Base-by-base conservation (phyloP, 2,888 invertebrate genomes). In the Rutpela maculata region DNA sequence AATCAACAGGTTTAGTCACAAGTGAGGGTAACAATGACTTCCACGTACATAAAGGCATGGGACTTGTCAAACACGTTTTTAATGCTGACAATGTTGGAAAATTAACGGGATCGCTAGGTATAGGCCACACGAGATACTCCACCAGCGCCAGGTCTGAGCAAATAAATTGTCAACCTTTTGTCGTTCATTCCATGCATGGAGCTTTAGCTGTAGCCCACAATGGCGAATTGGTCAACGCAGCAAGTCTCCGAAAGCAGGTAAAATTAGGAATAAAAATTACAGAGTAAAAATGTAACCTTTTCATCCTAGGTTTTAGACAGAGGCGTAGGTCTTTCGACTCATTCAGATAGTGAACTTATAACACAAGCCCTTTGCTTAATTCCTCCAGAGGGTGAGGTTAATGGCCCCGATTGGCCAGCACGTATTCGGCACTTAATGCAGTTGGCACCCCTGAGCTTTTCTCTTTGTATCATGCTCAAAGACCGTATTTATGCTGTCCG, bases 131-230 rank as follows among this genome's bases (percentile, higher is more conserved):
- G n/a, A 91, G 93, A 82, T 99, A 99, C 88, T 98, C 99, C 0
- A 99, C 99, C 0, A 94, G 96, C n/a, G 98, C 97, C 7, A 97
- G 97, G 0, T 98, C 98, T 86, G 95, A 96, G 87, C 84, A 82
- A n/a, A 95, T 97, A 79, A 99, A 99, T 90, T 98, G 98, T 85
- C 99, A 99, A 89, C 99, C 99, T 0, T 99, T 99, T 90, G 97
- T 99, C 22, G 99, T 99, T 0, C 98, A 99, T 90, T 98, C 99
- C 1, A 95, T 97, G 26, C 98, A 98, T 88, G 99, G 99, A 0
- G 95, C 96, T 1, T 91, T 99, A 71, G 98, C 98, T 0, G 96
- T 99, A 38, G 99, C 98, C 0, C 99, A 99, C 89, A 99, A 99
- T 89, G 99, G 99, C 0, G 98, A 99, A 88, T 93, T 99, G 22